Base-by-base conservation (phyloP, 2,797 vertebrate species). In the Microhierax caerulescens region DNA sequence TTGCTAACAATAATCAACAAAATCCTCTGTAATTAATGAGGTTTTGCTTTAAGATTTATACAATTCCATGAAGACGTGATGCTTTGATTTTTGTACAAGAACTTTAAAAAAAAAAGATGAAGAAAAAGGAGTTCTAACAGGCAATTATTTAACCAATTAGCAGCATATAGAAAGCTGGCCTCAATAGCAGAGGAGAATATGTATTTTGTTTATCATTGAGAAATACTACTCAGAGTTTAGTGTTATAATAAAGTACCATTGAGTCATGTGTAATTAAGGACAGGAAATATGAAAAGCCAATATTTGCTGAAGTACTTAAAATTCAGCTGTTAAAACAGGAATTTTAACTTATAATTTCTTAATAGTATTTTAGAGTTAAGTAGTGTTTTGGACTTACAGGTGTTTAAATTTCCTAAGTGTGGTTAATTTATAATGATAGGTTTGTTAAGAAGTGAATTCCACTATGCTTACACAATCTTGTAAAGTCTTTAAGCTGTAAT, bases 241-340 rank as follows among this genome's bases (percentile, higher is more conserved):
- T 67, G 45, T 43, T 91, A 56, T 68, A 96, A 85, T 69, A 95
- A 98, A 97, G 95, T 95, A 74, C 72, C 73, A 87, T 65, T 97
- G 84, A 97, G 90, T 95, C 96, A 85, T 93, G 48, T 96, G 63
- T 91, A 94, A 93, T 97, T 97, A 97, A 96, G 93, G 96, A 95
- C 95, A 94, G 95, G 82, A 97, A 97, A 96, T 97, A 97, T 81
- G 84, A 97, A 97, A 97, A 96, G 80, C 70, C 51, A 97, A 64
- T 95, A 96, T 97, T 97, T 97, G 86, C 63, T 91, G 72, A 96
- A 95, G 64, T 94, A 70, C 85, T 97, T 97, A 95, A 95, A 97
- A 94, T 90, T 97, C 95, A 98, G 83, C 96, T 98, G 97, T 97
- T 97, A 95, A 98, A 98, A 97, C 91, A 98, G 75, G 91, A 97